Evolutionary conservation across 1,140 invertebrate genomes (phyloP), one percentile per base, ranked within the genome.

Genomic region (Orchesella cincta): DNA sequence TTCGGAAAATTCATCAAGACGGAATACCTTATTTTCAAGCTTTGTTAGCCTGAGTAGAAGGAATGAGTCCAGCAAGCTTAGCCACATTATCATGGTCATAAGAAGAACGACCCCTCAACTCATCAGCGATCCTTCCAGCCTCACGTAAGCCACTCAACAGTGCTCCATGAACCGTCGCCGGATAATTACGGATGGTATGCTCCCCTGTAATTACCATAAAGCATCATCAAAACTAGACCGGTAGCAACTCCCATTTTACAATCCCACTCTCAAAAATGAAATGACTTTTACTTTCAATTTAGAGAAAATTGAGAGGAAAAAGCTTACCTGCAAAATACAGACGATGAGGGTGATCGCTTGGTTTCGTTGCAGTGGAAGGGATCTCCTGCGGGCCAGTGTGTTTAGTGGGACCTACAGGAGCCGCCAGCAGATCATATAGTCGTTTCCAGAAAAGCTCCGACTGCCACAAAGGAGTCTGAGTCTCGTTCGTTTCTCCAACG

Each of bases 111-210:
- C 94, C 92, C 73, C 94, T 88, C 81, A 94, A 91, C 81, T 95
- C 91, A 85, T 98, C 96, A 0, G 96, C 93, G 83, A 99, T 97
- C 20, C 94, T 88, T 1, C 95, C 96, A 1, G 96, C 96, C 85
- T 99, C 97, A 35, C 97, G 89, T 5, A 98, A 87, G 0, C 97
- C 98, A 82, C 95, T 97, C 0, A 99, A 88, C 82, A 99, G 93
- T 2, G 97, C 97, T 1, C 98, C 97, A 86, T 99, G 97, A 0
- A 99, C 96, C 0, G 97, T 98, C 0, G 97, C 97, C 0, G 97
- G 97, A 85, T 99, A 99, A 87, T 98, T 98, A 16, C 97, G 90
- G 85, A 98, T 98, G 12, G 98, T 99, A 85, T 99, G 97, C 85
- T 99, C 98, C 14, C 98, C 97, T 78, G 94, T 94, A 87, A 98